Conservation (phyloP, 2,888 invertebrate genomes). For the Camponotus fellah region DNA sequence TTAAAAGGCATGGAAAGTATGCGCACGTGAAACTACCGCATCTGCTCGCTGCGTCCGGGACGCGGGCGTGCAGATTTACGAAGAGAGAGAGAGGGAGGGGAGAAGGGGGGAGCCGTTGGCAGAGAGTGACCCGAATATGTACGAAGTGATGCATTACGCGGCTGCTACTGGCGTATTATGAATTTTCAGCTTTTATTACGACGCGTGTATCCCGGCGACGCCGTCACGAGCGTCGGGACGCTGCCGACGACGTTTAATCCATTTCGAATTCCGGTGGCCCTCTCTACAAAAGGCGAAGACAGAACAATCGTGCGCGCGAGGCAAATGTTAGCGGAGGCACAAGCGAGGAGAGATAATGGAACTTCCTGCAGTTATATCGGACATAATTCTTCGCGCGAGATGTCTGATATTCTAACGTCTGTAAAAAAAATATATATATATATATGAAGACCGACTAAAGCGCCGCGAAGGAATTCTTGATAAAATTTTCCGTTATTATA, state of each 20-base stretch:
- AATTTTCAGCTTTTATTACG: constrained; percentile 76
- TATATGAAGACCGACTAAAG: neutral
- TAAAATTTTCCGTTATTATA: neutral
- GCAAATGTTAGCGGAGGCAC: constrained; percentile 48
- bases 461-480: constrained; percentile 1
- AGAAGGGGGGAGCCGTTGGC: constrained; percentile 22
- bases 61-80: constrained; percentile 52
- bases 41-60: constrained; percentile 46
- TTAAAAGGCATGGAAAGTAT: constrained; percentile 41
- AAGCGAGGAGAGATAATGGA: constrained; percentile 52
- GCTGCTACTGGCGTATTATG: constrained; percentile 72
- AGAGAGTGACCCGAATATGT: constrained; percentile 74
- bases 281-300: constrained; percentile 51
- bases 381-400: constrained; percentile 34
- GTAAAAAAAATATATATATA: neutral
- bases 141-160: constrained; percentile 74
- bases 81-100: too few relatives aligned
- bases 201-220: constrained; percentile 54
- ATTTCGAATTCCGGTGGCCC: constrained; percentile 46
- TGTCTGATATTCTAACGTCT: constrained; percentile 31
- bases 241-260: constrained; percentile 58
- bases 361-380: constrained; percentile 50
- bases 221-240: constrained; percentile 32
- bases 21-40: constrained; percentile 36
- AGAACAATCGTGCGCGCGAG: constrained; percentile 41